Evolutionary conservation across 2,113 vertebrate species (phyloP).

Genomic region (Otocyon megalotis): DNA sequence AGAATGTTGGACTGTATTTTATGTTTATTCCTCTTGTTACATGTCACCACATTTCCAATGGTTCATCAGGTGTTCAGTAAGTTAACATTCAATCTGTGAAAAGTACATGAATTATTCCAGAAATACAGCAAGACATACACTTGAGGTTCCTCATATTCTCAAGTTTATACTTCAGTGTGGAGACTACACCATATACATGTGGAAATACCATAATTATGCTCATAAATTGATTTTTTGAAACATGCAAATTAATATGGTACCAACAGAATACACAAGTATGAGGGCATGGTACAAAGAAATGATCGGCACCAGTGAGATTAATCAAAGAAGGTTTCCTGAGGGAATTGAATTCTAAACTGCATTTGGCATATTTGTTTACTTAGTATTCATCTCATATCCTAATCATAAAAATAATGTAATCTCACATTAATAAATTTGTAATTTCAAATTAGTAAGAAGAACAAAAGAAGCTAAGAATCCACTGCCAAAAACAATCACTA

Average conservation of each 20-base stretch:
- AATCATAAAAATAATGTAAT: constrained; percentile 66
- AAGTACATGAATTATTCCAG: constrained; percentile 21
- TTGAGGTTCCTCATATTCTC: not conserved
- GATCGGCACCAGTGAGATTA: constrained; percentile 51
- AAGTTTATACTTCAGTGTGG: constrained; percentile 58
- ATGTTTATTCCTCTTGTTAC: not conserved
- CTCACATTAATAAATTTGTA: constrained; percentile 22
- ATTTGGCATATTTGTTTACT: constrained; percentile 63
- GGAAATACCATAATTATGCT: constrained; percentile 59
- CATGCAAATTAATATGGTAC: constrained; percentile 57
- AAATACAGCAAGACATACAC: not conserved
- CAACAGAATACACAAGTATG: constrained; percentile 44
- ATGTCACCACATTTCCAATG: not conserved
- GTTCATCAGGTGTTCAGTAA: not conserved
- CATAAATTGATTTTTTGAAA: constrained; percentile 60
- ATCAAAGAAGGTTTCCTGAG: constrained; percentile 53
- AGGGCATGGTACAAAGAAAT: not conserved
- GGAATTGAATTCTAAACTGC: constrained; percentile 64
- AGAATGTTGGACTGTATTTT: not conserved
- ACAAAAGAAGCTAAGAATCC: not conserved
- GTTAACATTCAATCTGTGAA: not conserved
- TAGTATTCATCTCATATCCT: constrained; percentile 53
- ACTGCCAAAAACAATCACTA: not conserved
- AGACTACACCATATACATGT: not conserved
- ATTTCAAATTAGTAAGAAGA: constrained; percentile 58